A percentile compares a stretch with the other conserved stretches of the same genome.
phyloP scores from a whole-genome alignment of 2,797 vertebrate genomes.

The Etheostoma nigrum region DNA sequence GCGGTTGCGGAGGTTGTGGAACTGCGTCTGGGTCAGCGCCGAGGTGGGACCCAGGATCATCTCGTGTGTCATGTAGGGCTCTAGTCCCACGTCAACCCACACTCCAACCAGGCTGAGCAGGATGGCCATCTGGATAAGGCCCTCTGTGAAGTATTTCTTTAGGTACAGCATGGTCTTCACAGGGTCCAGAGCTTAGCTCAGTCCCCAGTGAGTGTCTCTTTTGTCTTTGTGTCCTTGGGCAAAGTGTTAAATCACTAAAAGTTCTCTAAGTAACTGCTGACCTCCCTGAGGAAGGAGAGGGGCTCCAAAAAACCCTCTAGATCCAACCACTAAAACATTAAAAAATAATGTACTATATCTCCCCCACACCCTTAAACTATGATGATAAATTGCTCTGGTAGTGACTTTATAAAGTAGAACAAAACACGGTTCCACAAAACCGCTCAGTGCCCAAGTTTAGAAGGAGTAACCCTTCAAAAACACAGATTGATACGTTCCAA shows the following conservation, averaged over 20 bases:
- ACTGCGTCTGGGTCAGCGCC: slow-evolving; percentile 89
- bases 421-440: not conserved
- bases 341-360: not conserved
- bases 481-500: not conserved
- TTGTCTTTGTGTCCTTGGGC: not conserved
- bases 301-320: not conserved
- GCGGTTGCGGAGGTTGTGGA: slow-evolving; percentile 89
- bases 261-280: not conserved
- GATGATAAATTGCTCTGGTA: not conserved
- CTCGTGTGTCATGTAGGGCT: slow-evolving; percentile 89
- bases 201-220: slow-evolving; percentile 3
- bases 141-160: slow-evolving; percentile 96
- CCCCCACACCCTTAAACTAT: not conserved
- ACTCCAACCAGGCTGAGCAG: slow-evolving; percentile 92
- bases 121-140: slow-evolving; percentile 95
- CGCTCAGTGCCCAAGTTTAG: not conserved
- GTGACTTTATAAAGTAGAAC: too few relatives aligned
- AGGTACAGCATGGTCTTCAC: slow-evolving; percentile 81
- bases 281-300: not conserved
- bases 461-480: not conserved
- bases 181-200: not conserved
- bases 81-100: slow-evolving; percentile 91
- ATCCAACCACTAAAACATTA: not conserved
- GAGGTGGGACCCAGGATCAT: slow-evolving; percentile 90
- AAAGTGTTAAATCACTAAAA: not conserved